Evolutionary conservation across 2,113 vertebrate genomes (phyloP).

Genomic region (Megaleporinus macrocephalus): DNA sequence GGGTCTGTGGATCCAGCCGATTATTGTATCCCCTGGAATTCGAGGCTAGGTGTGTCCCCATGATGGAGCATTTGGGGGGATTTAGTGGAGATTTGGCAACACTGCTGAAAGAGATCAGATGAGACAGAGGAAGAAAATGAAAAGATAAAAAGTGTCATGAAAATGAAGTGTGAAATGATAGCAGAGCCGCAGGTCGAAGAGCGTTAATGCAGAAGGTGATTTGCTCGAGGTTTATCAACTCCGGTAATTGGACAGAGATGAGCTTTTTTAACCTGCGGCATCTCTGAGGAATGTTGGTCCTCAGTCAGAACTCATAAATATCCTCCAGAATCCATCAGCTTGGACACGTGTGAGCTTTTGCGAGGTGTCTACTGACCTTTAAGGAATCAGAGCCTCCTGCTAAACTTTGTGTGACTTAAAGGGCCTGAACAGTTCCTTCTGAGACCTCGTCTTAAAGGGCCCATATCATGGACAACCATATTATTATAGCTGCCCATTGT

Average conservation of each 20-base stretch:
- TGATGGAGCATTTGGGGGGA: conserved; percentile 23
- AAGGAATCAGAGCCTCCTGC: neutral
- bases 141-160: neutral
- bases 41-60: conserved; percentile 13
- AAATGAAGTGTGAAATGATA: neutral
- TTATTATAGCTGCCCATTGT: too few relatives aligned
- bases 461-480: too few relatives aligned
- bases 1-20: conserved; percentile 20
- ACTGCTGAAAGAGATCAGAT: neutral
- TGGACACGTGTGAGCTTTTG: neutral
- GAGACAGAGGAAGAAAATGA: neutral
- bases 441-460: too few relatives aligned
- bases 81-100: conserved; percentile 19
- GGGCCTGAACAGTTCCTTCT: neutral
- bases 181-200: neutral
- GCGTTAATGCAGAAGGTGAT: conserved; percentile 2
- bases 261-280: neutral
- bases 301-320: neutral
- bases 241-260: neutral
- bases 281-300: neutral
- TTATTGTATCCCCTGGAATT: conserved; percentile 1
- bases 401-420: neutral
- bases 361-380: neutral
- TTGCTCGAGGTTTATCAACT: neutral
- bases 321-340: neutral